Conservation (phyloP, 1,140 invertebrate species). For the Coptotermes formosanus region DNA sequence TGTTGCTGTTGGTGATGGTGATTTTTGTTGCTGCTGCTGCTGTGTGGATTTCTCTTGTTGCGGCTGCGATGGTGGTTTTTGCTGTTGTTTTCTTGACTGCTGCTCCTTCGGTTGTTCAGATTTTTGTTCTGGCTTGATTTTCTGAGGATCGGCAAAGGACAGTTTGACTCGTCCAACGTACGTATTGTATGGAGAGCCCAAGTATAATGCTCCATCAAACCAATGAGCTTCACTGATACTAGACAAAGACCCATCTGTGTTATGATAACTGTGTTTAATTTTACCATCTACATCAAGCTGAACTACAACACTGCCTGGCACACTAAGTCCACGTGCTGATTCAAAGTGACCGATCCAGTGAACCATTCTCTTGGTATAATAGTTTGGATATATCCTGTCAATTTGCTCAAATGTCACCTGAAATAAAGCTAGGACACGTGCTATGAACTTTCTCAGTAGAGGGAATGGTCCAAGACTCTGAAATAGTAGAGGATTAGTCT, state of each 20-base stretch:
- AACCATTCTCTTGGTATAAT: constrained; percentile 52
- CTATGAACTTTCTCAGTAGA: constrained; percentile 58
- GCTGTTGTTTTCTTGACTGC: neutral
- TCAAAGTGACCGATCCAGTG: constrained; percentile 54
- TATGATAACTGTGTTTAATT: constrained; percentile 60
- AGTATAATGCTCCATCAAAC: constrained; percentile 55
- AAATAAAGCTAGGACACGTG: constrained; percentile 53
- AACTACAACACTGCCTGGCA: constrained; percentile 52
- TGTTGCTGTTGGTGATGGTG: neutral
- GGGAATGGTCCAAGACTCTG: constrained; percentile 57
- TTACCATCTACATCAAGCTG: constrained; percentile 65
- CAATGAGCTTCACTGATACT: constrained; percentile 62
- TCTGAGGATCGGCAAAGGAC: constrained; percentile 56
- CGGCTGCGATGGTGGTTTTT: neutral
- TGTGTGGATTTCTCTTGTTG: neutral
- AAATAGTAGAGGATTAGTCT: constrained; percentile 50
- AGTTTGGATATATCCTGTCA: constrained; percentile 58
- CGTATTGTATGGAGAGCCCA: constrained; percentile 69
- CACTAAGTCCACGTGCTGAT: constrained; percentile 37
- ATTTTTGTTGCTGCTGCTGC: neutral
- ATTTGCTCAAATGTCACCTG: constrained; percentile 59
- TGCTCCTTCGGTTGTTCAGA: neutral
- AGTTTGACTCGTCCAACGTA: constrained; percentile 63
- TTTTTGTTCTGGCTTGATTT: constrained; percentile 52
- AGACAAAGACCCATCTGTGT: constrained; percentile 49